These are phyloP conservation scores for Arnoldichthys spilopterus DNA, from an alignment of 2,797 vertebrate species.

Conservation along the genomic window DNA sequence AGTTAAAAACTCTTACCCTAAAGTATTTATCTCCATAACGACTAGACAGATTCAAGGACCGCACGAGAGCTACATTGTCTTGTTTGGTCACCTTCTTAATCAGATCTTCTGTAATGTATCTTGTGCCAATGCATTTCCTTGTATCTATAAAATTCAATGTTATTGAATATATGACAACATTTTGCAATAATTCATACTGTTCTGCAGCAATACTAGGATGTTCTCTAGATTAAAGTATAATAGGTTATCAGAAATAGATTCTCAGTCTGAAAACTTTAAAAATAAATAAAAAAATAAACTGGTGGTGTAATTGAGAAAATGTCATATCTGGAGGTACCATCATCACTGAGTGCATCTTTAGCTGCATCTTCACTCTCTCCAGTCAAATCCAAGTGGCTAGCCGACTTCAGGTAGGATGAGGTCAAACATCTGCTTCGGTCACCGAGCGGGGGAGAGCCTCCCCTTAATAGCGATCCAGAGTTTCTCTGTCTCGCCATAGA, in stretches of 20 bases:
- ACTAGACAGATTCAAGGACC: slow-evolving; percentile 80
- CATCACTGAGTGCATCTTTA: slow-evolving; percentile 28
- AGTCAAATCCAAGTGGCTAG: slow-evolving; percentile 6
- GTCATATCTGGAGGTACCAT: slow-evolving; percentile 10
- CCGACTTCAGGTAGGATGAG: not conserved
- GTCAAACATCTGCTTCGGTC: not conserved
- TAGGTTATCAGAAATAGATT: not conserved
- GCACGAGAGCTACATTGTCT: slow-evolving; percentile 75
- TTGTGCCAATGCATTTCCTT: slow-evolving; percentile 68
- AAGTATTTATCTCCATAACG: slow-evolving; percentile 81
- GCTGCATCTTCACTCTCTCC: slow-evolving; percentile 12
- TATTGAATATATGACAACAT: not conserved
- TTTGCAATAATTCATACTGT: not conserved
- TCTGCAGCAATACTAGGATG: not conserved
- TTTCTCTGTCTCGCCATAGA: slow-evolving; percentile 2
- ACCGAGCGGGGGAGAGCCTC: not conserved
- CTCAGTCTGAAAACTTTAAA: not conserved
- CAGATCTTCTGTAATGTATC: slow-evolving; percentile 82
- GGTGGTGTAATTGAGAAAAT: too few relatives aligned
- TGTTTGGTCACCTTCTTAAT: slow-evolving; percentile 79
- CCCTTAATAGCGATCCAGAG: not conserved
- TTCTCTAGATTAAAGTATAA: not conserved
- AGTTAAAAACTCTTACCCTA: slow-evolving; percentile 71
- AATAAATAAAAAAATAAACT: too few relatives aligned
- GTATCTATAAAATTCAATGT: slow-evolving; percentile 61